Evolutionary conservation across 2,797 vertebrate genomes (phyloP), one percentile per base, ranked within the genome.

Genomic region (Paramormyrops hopkinsi): DNA sequence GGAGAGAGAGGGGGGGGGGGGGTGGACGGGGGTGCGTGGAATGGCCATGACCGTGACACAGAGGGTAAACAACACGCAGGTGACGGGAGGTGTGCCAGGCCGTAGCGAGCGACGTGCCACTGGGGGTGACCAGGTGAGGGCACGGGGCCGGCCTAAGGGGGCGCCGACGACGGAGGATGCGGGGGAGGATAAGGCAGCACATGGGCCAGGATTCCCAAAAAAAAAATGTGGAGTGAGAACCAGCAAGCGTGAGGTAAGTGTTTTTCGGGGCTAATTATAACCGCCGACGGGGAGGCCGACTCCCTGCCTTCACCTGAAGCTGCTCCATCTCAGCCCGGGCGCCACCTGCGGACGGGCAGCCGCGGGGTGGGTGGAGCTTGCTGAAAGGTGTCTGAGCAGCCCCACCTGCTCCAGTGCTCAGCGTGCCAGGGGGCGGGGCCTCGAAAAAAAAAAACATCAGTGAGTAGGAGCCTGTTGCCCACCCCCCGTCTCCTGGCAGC

Each of bases 221-320:
- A 76, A 73, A 73, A 51, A 76, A 37, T 33, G 14, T 7, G 9
- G 82, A 84, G 41, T 22, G 22, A 29, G 90, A 92, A 79, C 12
- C 88, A 93, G 93, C 94, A 93, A 93, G 92, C 92, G 92, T 90
- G 91, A 87, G 85, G 29, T 95, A 95, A 94, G 93, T 93, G 94
- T 94, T 92, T 94, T 50, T 94, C 95, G 95, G 94, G 94, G 94
- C 93, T 91, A 54, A 86, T 86, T 86, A 86, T 86, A 86, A 56
- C 50, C 19, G 22, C n/a, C 48, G 22, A 48, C 9, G 50, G 48
- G 82, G 84, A 22, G 51, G 14, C 84, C 1, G 12, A 51, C 2
- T 41, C 46, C 48, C 51, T 53, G 46, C 51, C 51, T 53, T 41
- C 22, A 25, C 50, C 84, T 86, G 84, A 54, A 54, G 11, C 11